A percentile compares a stretch with the other conserved stretches of the same genome.
Evolutionary conservation across 2,797 vertebrate species (phyloP).

Genomic region (Poecilia gillii): DNA sequence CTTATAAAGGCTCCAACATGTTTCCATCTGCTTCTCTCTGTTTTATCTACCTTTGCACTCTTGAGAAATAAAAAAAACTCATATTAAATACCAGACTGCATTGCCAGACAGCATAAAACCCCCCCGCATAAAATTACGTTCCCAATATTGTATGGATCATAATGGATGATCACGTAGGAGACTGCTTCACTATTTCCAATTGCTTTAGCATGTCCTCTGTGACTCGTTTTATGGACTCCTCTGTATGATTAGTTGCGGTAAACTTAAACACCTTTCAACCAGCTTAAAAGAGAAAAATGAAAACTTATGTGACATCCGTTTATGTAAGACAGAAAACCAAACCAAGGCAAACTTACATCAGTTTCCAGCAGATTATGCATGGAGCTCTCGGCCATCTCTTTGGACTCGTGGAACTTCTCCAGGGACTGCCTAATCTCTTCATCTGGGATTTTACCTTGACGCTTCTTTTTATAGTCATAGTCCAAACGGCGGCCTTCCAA

Average conservation of each 20-base stretch:
- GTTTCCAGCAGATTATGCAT: conserved; percentile 97
- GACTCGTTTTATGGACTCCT: neutral
- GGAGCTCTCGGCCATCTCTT: conserved; percentile 89
- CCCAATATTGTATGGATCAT: neutral
- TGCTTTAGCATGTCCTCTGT: neutral
- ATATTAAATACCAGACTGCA: neutral
- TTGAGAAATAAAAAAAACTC: neutral
- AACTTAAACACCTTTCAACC: neutral
- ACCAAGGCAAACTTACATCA: conserved; percentile 83
- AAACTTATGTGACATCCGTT: neutral
- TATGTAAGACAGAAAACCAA: neutral
- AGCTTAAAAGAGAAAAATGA: neutral
- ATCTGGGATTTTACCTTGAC: conserved; percentile 93
- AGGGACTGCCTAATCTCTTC: conserved; percentile 90
- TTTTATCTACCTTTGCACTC: neutral
- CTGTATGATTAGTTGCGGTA: neutral
- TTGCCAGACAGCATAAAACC: neutral
- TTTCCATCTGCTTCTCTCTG: neutral
- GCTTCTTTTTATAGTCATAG: conserved; percentile 98
- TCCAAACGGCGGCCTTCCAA: conserved; percentile 94
- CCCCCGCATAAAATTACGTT: neutral
- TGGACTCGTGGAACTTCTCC: conserved; percentile 96
- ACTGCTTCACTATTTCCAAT: neutral
- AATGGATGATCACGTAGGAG: neutral
- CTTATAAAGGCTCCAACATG: neutral